These are phyloP conservation scores for Argya squamiceps DNA, from an alignment of 2,797 vertebrate species.

Conservation along the genomic window DNA sequence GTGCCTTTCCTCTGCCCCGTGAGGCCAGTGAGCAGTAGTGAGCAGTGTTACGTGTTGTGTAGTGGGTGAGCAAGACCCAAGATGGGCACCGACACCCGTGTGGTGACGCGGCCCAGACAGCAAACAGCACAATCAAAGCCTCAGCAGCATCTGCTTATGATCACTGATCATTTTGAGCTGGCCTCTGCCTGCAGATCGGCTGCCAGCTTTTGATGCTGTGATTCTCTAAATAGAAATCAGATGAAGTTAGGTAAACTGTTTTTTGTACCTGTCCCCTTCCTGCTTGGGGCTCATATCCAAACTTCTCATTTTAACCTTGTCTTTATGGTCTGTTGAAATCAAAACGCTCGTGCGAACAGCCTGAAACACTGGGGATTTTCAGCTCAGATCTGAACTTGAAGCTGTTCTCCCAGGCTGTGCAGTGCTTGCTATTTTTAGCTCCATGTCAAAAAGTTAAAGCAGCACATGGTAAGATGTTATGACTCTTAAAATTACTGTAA, in stretches of 20 bases:
- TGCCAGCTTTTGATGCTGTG: not conserved
- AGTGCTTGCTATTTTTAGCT: constrained; percentile 50
- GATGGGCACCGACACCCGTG: fast-evolving
- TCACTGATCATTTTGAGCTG: not conserved
- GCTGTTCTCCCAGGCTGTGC: constrained; percentile 56
- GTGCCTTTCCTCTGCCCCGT: fast-evolving
- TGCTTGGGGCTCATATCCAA: not conserved
- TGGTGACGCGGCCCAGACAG: fast-evolving
- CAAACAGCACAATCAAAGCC: not conserved
- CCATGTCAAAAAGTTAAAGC: constrained; percentile 53
- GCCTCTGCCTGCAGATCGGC: not conserved
- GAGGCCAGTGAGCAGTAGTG: not conserved
- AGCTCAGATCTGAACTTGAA: constrained; percentile 37
- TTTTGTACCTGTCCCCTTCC: constrained; percentile 9
- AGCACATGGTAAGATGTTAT: constrained; percentile 62
- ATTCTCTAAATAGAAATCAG: constrained; percentile 11
- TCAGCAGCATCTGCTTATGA: not conserved
- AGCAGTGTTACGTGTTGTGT: fast-evolving
- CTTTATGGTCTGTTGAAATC: constrained; percentile 25
- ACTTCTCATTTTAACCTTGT: constrained; percentile 6
- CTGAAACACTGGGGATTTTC: constrained; percentile 50
- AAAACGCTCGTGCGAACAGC: not conserved
- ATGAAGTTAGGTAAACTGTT: not conserved
- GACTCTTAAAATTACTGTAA: constrained; percentile 62
- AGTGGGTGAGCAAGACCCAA: not conserved